Conservation (phyloP, 2,888 invertebrate species). For the Eupsilia transversa region DNA sequence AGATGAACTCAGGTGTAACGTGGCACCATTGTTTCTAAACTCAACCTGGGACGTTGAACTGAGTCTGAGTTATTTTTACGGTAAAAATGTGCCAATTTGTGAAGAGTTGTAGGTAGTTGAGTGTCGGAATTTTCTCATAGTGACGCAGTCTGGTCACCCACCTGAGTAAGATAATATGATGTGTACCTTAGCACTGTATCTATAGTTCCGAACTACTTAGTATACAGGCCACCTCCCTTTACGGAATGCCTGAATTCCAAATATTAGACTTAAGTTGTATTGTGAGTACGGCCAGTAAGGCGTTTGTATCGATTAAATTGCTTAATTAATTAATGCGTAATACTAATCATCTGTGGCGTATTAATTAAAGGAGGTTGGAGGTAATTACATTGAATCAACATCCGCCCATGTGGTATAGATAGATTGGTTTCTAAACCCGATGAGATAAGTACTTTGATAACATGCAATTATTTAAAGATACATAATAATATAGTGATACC, state of each 20-base stretch:
- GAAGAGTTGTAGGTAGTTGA: background rate
- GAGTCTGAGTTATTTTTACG: constrained; percentile 32
- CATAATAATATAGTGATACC: too few species aligned
- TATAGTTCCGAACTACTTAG: too few species aligned
- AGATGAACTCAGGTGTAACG: constrained; percentile 22
- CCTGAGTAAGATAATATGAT: background rate
- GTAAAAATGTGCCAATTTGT: constrained; percentile 14
- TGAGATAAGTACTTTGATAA: constrained; percentile 23
- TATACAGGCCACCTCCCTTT: background rate
- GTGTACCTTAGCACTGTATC: background rate
- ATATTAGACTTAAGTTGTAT: background rate
- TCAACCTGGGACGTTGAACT: constrained; percentile 1
- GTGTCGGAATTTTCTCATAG: background rate
- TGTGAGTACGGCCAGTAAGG: background rate
- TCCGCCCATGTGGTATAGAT: constrained; percentile 34
- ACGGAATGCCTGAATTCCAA: background rate
- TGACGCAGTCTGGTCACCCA: background rate
- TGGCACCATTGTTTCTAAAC: constrained; percentile 28
- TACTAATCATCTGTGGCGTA: too few species aligned
- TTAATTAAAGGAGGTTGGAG: constrained; percentile 27
- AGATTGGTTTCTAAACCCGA: constrained; percentile 38
- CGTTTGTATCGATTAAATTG: constrained; percentile 20
- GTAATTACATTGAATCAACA: constrained; percentile 38
- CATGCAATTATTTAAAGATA: background rate
- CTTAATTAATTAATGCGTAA: constrained; percentile 18